Evolutionary conservation across 2,888 invertebrate genomes (phyloP), one percentile per base, ranked within the genome.

Genomic region (Phasia obesa): DNA sequence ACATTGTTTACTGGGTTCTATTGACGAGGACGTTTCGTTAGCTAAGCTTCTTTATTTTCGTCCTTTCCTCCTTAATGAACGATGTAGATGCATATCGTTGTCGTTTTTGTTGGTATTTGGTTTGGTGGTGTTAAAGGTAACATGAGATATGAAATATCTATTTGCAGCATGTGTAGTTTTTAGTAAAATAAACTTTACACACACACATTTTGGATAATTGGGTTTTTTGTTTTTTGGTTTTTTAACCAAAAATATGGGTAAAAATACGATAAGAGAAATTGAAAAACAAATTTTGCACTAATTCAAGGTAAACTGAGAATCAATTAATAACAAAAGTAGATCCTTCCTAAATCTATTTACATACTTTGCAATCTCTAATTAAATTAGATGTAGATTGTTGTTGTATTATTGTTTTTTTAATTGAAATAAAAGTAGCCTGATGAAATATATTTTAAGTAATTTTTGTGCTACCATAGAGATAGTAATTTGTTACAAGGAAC

Each of bases 111-210:
- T 49, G 21, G 15, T 65, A 55, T 11, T 57, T 65, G 47, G 53
- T 79, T n/a, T 70, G 59, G 42, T 78, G 62, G 82, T 80, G 74
- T 78, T 70, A 80, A 80, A 73, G 60, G 60, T 80, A 67, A 67
- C 25, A 51, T 53, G 73, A 74, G 44, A 60, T 19, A 73, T 69
- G 74, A 77, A 73, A 67, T 59, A 73, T n/a, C n/a, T n/a, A n/a
- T 69, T 42, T 73, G 25, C 21, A 67, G 44, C 77, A 77, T 81
- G 62, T 84, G 76, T 81, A 84, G 74, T 64, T 71, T 76, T 17
- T 31, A n/a, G n/a, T n/a, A 59, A 53, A 38, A 53, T 42, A 70
- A 74, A 74, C 60, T 62, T 77, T 70, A 47, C 25, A 67, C 67
- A 47, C 25, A 67, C 67, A 74, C 55, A 65, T 53, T 67, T 73